Conservation (phyloP, 1,140 invertebrate species). For the Samia ricini region DNA sequence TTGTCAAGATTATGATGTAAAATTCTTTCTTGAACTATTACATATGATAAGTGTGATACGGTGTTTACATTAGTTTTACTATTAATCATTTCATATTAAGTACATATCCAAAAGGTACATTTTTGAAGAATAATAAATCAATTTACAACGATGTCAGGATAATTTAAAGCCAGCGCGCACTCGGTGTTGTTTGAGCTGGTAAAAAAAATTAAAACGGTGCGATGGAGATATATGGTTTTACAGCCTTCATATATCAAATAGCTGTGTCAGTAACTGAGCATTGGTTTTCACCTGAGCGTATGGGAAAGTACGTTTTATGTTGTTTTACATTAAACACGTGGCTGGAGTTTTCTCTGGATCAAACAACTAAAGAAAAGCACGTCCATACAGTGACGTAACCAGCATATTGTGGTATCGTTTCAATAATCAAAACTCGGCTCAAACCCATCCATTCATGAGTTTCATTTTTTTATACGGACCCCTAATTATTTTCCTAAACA, state of each 20-base stretch:
- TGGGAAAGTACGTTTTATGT: neutral
- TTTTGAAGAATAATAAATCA: neutral
- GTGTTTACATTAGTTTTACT: too few species aligned
- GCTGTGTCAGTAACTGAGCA: constrained; percentile 43
- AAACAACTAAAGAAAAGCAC: neutral
- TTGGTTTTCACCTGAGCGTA: constrained; percentile 13
- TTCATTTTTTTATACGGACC: too few species aligned
- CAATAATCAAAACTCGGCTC: too few species aligned
- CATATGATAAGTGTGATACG: too few species aligned
- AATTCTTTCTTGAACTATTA: too few species aligned
- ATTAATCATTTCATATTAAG: too few species aligned
- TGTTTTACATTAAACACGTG: neutral
- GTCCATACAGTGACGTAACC: too few species aligned
- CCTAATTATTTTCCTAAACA: too few species aligned
- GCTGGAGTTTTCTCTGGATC: neutral
- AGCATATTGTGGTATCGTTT: too few species aligned
- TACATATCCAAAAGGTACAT: too few species aligned
- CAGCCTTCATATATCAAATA: constrained; percentile 67
- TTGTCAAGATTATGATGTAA: too few species aligned
- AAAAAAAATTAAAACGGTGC: constrained; percentile 47
- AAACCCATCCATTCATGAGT: too few species aligned
- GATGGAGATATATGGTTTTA: constrained; percentile 61
- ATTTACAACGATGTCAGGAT: constrained; percentile 16
- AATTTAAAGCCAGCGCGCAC: constrained; percentile 52
- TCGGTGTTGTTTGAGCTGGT: constrained; percentile 38